Conservation (phyloP, 2,888 invertebrate genomes). For the Argyresthia albistria region DNA sequence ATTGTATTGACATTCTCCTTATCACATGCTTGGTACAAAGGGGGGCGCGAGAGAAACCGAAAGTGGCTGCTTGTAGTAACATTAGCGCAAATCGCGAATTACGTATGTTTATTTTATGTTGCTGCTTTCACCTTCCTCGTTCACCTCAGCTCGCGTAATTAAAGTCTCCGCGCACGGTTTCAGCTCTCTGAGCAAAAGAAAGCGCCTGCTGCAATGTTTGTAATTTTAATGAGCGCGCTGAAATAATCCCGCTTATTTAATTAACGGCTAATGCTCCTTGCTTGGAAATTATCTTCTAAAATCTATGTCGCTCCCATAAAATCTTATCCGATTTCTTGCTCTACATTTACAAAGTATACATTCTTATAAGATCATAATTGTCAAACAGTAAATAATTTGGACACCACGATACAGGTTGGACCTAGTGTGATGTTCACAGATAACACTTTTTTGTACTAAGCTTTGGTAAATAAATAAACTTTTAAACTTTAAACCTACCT, state of each 20-base stretch:
- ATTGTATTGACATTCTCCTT: slow-evolving; percentile 40
- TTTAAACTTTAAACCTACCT: too few relatives aligned
- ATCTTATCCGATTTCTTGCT: too few relatives aligned
- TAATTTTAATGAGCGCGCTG: slow-evolving; percentile 4
- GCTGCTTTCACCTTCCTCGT: slow-evolving; percentile 41
- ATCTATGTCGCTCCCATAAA: too few relatives aligned
- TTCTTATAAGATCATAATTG: too few relatives aligned
- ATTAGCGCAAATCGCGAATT: slow-evolving; percentile 25
- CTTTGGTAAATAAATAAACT: too few relatives aligned
- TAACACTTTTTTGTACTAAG: too few relatives aligned
- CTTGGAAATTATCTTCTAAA: too few relatives aligned
- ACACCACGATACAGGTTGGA: too few relatives aligned
- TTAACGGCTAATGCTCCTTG: too few relatives aligned
- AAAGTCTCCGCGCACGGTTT: slow-evolving; percentile 22
- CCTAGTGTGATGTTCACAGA: too few relatives aligned
- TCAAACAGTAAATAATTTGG: too few relatives aligned
- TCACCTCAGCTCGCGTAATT: slow-evolving; percentile 25
- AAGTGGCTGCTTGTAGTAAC: slow-evolving; percentile 21
- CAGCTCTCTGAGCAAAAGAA: slow-evolving; percentile 19
- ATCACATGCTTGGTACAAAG: slow-evolving; percentile 17
- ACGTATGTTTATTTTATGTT: slow-evolving; percentile 17
- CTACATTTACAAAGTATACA: too few relatives aligned
- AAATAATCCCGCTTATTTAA: slow-evolving; percentile 1
- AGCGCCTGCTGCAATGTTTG: slow-evolving; percentile 12
- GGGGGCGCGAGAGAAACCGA: slow-evolving; percentile 21